Evolutionary conservation across 2,113 vertebrate species (phyloP), one percentile per base, ranked within the genome.

Genomic region (Telmatochromis sp.): DNA sequence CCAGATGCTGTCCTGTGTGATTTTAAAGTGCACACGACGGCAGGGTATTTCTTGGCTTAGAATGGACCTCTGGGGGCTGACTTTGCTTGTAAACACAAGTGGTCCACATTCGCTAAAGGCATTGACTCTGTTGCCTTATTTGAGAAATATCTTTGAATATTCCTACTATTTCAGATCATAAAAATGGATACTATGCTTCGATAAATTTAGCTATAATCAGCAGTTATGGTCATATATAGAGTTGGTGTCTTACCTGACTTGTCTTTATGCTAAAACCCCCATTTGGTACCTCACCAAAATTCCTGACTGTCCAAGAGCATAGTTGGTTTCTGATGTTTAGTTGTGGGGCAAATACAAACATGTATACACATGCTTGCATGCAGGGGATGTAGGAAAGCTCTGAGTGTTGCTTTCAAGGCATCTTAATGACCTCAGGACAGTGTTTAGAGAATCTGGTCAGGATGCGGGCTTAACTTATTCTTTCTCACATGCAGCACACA

Each of bases 1-100:
- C 88, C 83, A 89, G 80, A 87, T 92, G 86, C 85, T 35, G 65
- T 81, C 51, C 65, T 84, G 80, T 79, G 50, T 47, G 35, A 15
- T 51, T 80, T 19, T 19, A 40, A 40, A 81, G 5, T 80, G 28
- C 65, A 5, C 4, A 9, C 45, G 5, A 40, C 1, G 3, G 65
- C 12, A 42, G 51, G 35, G 28, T 55, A 13, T 78, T 51, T 33
- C 40, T 17, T 47, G 40, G 21, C 40, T 73, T 47, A 47, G 14
- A 47, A 28, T 47, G 68, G 40, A 73, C 14, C 68, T 47, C 40
- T 73, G 37, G 21, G 3, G 37, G n/a, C 26, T 78, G 73, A 78
- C 45, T 51, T n/a, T 51, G 26, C 17, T 51, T 8, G 2, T 51
- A 9, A n/a, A 4, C 45, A 13, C 26, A 78, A 28, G 15, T 19